These are phyloP conservation scores for Meriones psammophilus DNA, from an alignment of 2,797 vertebrate genomes.

Conservation along the genomic window DNA sequence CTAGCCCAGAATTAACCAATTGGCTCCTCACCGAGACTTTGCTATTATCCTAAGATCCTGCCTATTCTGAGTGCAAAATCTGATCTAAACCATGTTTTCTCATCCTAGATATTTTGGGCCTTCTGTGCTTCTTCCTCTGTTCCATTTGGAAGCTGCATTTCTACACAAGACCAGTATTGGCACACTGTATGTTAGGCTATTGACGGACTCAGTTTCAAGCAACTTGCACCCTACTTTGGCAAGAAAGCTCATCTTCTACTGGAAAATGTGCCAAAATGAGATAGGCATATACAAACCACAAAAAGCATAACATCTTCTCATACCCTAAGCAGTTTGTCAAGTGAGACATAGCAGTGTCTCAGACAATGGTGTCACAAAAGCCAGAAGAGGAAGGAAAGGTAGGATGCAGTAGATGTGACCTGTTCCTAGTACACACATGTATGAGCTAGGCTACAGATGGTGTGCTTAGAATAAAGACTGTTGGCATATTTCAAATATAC, in stretches of 20 bases:
- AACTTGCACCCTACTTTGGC: not conserved
- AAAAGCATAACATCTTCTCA: not conserved
- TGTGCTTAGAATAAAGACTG: not conserved
- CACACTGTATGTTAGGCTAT: not conserved
- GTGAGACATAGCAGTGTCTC: not conserved
- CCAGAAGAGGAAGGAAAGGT: not conserved
- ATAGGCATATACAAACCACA: not conserved
- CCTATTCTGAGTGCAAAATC: not conserved
- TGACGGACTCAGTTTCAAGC: not conserved
- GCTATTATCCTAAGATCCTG: not conserved
- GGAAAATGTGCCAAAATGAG: not conserved
- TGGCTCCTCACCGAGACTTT: not conserved
- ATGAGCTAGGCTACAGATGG: not conserved
- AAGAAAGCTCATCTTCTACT: not conserved
- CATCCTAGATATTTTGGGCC: not conserved
- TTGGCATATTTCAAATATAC: accelerated
- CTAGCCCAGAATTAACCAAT: not conserved
- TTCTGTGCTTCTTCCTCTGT: not conserved
- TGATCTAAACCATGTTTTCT: not conserved
- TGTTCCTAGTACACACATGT: not conserved
- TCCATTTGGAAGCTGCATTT: not conserved
- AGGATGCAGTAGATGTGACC: not conserved
- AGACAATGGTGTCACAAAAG: not conserved
- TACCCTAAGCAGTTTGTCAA: not conserved
- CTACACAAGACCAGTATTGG: not conserved